phyloP scores from a whole-genome alignment of 2,888 invertebrate genomes.

The Philereme transversata region DNA sequence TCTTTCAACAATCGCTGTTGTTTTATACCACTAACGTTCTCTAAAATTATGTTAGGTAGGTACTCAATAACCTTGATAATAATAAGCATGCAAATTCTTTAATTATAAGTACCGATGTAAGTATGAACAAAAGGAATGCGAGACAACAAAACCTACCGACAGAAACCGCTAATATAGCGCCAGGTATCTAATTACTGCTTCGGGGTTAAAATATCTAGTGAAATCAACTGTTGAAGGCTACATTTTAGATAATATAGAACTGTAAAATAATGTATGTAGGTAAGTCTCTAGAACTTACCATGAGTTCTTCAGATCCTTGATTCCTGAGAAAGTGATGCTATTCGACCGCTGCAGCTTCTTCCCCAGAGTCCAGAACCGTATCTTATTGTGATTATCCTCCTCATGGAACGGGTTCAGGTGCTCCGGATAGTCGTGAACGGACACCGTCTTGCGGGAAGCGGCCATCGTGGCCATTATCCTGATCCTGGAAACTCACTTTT shows the following conservation, averaged over 20 bases:
- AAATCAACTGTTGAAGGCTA: conserved; percentile 43
- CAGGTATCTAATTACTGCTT: conserved; percentile 46
- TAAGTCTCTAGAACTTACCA: conserved; percentile 71
- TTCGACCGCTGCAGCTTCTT: conserved; percentile 81
- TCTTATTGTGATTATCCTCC: conserved; percentile 85
- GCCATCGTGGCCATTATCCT: conserved; percentile 68
- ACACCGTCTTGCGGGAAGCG: conserved; percentile 76
- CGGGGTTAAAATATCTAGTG: conserved; percentile 45
- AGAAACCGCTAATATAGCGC: conserved; percentile 40
- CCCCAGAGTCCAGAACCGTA: conserved; percentile 85
- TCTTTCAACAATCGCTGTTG: conserved; percentile 22
- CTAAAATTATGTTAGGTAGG: not conserved
- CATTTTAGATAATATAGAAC: not conserved
- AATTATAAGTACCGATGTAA: not conserved
- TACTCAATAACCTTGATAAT: conserved; percentile 13
- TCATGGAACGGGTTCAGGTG: conserved; percentile 90
- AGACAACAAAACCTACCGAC: conserved; percentile 22
- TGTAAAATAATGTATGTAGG: not conserved
- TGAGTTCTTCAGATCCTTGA: conserved; percentile 83
- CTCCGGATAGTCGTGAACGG: conserved; percentile 89
- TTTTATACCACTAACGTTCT: conserved; percentile 6
- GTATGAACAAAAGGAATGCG: not conserved
- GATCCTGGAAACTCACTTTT: conserved; percentile 54
- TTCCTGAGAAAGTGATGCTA: conserved; percentile 85
- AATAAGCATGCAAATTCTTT: conserved; percentile 11